Evolutionary conservation across 2,113 vertebrate genomes (phyloP).

Genomic region (Cottus gobio): DNA sequence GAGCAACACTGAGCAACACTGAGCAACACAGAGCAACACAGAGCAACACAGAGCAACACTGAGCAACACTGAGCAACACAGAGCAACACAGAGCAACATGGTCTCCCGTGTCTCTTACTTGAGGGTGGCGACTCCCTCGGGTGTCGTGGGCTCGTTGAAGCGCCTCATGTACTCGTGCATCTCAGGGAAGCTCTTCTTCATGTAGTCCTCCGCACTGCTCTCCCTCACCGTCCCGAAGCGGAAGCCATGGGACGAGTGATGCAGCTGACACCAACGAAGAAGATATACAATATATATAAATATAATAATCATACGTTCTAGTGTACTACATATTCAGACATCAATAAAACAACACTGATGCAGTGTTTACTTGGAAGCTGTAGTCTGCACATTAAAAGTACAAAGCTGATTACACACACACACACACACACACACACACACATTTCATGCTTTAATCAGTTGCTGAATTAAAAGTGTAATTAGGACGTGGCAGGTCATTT

Average conservation of each 20-base stretch:
- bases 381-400: too few species aligned
- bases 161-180: conserved; percentile 91
- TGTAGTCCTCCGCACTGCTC: conserved; percentile 94
- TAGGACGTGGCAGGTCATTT: conserved; percentile 47
- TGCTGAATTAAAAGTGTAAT: conserved; percentile 55
- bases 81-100: too few species aligned
- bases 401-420: too few species aligned
- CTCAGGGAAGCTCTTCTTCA: conserved; percentile 93
- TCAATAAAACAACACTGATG: too few species aligned
- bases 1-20: not conserved
- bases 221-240: conserved; percentile 92
- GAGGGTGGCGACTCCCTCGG: conserved; percentile 88
- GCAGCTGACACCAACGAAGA: conserved; percentile 82
- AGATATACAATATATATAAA: not conserved
- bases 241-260: conserved; percentile 91
- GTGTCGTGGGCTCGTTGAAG: conserved; percentile 90
- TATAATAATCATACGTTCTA: too few species aligned
- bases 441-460: conserved; percentile 49
- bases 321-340: too few species aligned
- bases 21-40: conserved; percentile 4
- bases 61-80: too few species aligned
- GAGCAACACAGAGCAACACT: not conserved
- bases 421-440: too few species aligned
- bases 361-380: too few species aligned
- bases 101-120: conserved; percentile 81